Evolutionary conservation across 2,888 invertebrate genomes (phyloP), one percentile per base, ranked within the genome.

Genomic region (Agrypnus murinus): DNA sequence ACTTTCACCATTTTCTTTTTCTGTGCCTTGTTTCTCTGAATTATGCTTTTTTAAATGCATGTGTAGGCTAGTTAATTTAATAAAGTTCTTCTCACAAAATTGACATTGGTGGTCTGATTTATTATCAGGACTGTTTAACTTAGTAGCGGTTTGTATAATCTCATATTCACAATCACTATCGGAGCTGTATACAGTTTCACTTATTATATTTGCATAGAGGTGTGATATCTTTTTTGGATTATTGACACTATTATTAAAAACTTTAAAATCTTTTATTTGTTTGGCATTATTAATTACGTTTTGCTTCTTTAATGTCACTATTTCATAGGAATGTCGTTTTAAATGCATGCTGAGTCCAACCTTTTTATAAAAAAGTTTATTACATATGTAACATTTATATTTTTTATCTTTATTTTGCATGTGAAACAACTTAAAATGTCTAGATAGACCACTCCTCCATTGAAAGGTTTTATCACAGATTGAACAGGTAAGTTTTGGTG

Each of bases 131-230:
- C n/a, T 48, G 0, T 38, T 65, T 10, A 74, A 12, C 50, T 71
- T 74, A 45, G 50, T 58, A 19, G 64, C 55, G 4, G 67, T 75
- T 43, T 67, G 71, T 25, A 75, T 10, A 38, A 75, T 60, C 67
- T 75, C 71, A 53, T 75, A 75, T 65, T 75, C 75, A 19, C 73
- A 73, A 64, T 75, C 75, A 45, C 71, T 73, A 40, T 73, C 71
- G 2, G 73, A 73, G 32, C 73, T 73, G 46, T 75, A 75, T 10
- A 75, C 53, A 10, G 50, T 71, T 67, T 73, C 68, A n/a, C 43
- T 62, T 10, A 69, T 43, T 40, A 55, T 55, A 46, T 72, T 69
- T 10, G 48, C 53, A 17, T 67, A 71, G 7, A 73, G 45, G n/a
- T 71, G 43, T 19, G 72, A 72, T 14, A 72, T 59, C 43, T 73